Evolutionary conservation across 2,888 invertebrate species (phyloP), one percentile per base, ranked within the genome.

Genomic region (Nephrotoma flavescens): DNA sequence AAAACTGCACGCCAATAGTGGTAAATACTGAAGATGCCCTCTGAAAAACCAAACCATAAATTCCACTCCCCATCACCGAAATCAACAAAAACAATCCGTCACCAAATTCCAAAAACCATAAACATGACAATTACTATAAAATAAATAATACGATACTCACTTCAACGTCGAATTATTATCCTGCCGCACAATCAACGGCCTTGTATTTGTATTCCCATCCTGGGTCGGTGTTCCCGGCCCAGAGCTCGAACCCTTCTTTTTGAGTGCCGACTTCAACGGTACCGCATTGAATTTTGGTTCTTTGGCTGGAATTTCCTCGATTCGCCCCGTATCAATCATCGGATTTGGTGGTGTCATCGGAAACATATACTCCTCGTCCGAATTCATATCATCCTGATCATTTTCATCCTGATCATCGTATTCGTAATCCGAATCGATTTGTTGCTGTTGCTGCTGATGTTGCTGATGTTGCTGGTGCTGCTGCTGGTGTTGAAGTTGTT

Each of bases 261-360:
- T 98, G 89, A 98, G 93, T 88, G 97, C 98, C 86, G 97, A 97
- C 92, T 98, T 98, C 88, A 97, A 94, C 88, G 97, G 97, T 93
- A 97, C 95, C 88, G 97, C 97, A 92, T 97, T 96, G 92, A 97
- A 96, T 90, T 95, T 95, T 83, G 97, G 97, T 93, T 97, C 97
- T 92, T 97, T 97, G 87, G 97, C 97, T 89, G 97, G 97, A 89
- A 97, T 97, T 92, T 97, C 97, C 92, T 97, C 97, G 88, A 97
- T 95, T 88, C 96, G 94, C 87, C 95, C 95, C 87, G 96, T 97
- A 92, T 97, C 97, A 89, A 95, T 95, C 89, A 93, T 92, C 44
- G 95, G 95, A 90, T 95, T 94, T 71, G 94, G 94, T 89, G 93
- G 94, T 88, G 92, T 92, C 91, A 92, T 92, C 89, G 92, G 92